These are phyloP conservation scores for Amphiprion percula DNA, from an alignment of 2,113 vertebrate species.

Conservation along the genomic window DNA sequence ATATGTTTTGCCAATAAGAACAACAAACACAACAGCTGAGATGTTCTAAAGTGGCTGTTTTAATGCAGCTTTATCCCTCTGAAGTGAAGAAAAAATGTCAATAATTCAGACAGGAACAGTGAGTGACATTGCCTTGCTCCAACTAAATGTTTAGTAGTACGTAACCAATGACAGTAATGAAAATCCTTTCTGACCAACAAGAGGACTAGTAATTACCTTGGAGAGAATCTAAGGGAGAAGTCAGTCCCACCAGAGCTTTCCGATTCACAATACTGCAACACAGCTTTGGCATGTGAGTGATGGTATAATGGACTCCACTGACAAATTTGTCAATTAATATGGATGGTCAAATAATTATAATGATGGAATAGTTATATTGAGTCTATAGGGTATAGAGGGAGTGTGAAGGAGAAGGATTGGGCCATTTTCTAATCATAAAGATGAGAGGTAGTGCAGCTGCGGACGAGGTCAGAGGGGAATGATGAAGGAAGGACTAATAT, in stretches of 20 bases:
- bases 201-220: conserved; percentile 72
- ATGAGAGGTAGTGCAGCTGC: conserved; percentile 65
- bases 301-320: conserved; percentile 50
- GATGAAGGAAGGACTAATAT: conserved; percentile 66
- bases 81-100: conserved; percentile 53
- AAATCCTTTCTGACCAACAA: conserved; percentile 75
- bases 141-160: conserved; percentile 75
- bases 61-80: background rate
- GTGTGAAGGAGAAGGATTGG: conserved; percentile 52
- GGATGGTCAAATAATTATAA: conserved; percentile 72
- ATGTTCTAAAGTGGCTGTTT: conserved; percentile 28
- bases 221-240: conserved; percentile 45
- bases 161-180: conserved; percentile 79
- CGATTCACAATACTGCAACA: conserved; percentile 6
- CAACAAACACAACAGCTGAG: conserved; percentile 13
- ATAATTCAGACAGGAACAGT: conserved; percentile 43
- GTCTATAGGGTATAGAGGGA: conserved; percentile 23
- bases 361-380: conserved; percentile 60
- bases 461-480: conserved; percentile 71
- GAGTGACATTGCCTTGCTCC: conserved; percentile 58
- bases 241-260: conserved; percentile 22
- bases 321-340: conserved; percentile 72
- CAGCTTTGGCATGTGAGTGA: conserved; percentile 41
- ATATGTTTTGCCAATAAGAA: conserved; percentile 23
- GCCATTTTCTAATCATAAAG: conserved; percentile 70